Base-by-base conservation (phyloP, 1,140 invertebrate species). In the Octopus sinensis region DNA sequence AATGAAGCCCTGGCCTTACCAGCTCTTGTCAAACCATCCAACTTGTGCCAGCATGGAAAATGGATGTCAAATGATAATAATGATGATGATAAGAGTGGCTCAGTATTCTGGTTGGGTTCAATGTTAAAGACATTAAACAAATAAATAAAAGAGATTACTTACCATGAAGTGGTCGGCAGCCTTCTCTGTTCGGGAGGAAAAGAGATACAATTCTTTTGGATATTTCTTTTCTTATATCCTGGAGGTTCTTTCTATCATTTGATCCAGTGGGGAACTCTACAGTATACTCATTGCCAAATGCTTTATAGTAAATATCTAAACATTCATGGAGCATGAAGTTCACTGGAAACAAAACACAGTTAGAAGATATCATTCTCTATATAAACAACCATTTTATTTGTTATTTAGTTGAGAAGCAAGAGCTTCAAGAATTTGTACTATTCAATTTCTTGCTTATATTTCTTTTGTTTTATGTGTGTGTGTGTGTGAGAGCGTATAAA, bases 101-200 rank as follows among this genome's bases (percentile, higher is more conserved):
- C 30, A 43, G 30, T 43, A 43, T 43, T 43, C 30, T 43, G 30
- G 30, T 43, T 43, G 30, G 30, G 3, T 43, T 43, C 30, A 3
- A 43, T 43, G 30, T 43, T 3, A 43, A 43, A 43, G 30, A 43
- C 30, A 43, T 43, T 43, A 43, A 43, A 43, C 3, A 3, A 43
- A 43, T 43, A 43, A 43, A 43, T 5, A 9, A 82, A 12, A 53
- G 1, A 30, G 1, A 53, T 23, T 51, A 82, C 84, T 84, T 79
- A 90, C 90, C 90, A 84, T 90, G 88, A 53, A 87, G 80, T 62
- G 90, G 89, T 53, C 90, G 84, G 6, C 53, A 23, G 6, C 89
- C 87, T 76, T 84, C 76, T 53, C 71, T 53, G 62, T 87, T 86
- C 0, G 85, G 86, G 12, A 89, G 80, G 79, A 90, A 91, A 10